Evolutionary conservation across 2,888 invertebrate genomes (phyloP), one percentile per base, ranked within the genome.

Genomic region (Leucania comma): DNA sequence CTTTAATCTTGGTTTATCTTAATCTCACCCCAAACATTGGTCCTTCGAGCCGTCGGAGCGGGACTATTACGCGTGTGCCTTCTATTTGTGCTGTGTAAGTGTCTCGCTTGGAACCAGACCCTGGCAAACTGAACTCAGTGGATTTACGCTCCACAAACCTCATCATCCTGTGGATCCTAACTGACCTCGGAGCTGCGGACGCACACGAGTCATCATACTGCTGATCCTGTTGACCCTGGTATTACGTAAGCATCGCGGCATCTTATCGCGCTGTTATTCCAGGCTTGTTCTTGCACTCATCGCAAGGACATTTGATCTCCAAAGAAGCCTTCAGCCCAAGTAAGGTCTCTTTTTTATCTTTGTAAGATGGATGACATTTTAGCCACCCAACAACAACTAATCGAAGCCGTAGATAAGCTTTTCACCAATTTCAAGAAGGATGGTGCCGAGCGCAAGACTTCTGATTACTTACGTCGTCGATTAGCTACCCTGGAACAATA

Each of bases 281-380:
- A 35, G 35, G 35, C 58, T 58, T 50, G 35, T n/a, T 35, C 53
- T 57, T 56, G 57, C 50, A 56, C 57, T 38, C 24, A 54, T 26
- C 63, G 53, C 63, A n/a, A 53, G 63, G 63, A 53, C 53, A 54
- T 24, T 54, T 65, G 24, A 58, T 58, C 51, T 54, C 46, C 17
- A 42, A 60, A 51, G 54, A 54, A 67, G 32, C 35, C 42, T n/a
- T n/a, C n/a, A n/a, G n/a, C n/a, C n/a, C n/a, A n/a, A n/a, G n/a
- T n/a, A n/a, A n/a, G n/a, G n/a, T n/a, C n/a, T n/a, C 46, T 48
- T 3, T 61, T 56, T 54, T 51, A 35, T 51, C 35, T n/a, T 20
- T 62, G 12, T 20, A 51, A 56, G n/a, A 63, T 63, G 58, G 68
- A 50, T 5, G 64, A 60, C 58, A 46, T 64, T 46, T 64, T 70